phyloP scores from a whole-genome alignment of 2,113 vertebrate genomes.

The Atrichornis clamosus region DNA sequence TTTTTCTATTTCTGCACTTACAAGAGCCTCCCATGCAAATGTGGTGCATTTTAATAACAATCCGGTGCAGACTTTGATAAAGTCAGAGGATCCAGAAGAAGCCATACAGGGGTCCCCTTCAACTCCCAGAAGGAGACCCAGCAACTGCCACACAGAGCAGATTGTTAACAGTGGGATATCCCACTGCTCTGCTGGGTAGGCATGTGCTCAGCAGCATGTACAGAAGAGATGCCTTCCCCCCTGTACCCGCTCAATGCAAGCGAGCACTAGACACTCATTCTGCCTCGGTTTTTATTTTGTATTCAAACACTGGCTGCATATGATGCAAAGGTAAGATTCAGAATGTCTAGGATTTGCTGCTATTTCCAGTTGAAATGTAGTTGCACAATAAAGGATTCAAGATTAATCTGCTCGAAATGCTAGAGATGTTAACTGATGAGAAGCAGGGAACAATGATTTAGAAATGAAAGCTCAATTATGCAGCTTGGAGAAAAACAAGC shows the following conservation, averaged over 20 bases:
- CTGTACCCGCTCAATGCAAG: background rate
- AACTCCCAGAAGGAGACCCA: background rate
- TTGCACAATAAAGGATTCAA: background rate
- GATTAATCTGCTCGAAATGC: constrained; percentile 33
- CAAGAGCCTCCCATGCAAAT: background rate
- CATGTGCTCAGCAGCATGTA: background rate
- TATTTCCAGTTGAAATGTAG: constrained; percentile 29
- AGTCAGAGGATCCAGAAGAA: background rate
- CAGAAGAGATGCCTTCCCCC: background rate
- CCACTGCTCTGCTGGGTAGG: background rate
- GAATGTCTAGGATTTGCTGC: background rate
- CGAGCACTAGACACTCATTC: background rate
- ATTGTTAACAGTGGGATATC: background rate
- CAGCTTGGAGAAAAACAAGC: constrained; percentile 16
- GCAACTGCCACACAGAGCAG: background rate
- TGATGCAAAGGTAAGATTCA: background rate
- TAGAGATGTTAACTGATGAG: constrained; percentile 30
- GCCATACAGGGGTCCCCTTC: background rate
- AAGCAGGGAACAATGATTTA: constrained; percentile 25
- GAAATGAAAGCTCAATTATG: constrained; percentile 44
- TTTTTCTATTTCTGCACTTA: background rate
- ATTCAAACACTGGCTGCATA: background rate
- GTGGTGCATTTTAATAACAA: background rate
- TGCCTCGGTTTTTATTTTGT: background rate
- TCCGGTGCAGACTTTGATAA: background rate